Conservation (phyloP, 2,888 invertebrate species). For the Drosophila neotestacea region DNA sequence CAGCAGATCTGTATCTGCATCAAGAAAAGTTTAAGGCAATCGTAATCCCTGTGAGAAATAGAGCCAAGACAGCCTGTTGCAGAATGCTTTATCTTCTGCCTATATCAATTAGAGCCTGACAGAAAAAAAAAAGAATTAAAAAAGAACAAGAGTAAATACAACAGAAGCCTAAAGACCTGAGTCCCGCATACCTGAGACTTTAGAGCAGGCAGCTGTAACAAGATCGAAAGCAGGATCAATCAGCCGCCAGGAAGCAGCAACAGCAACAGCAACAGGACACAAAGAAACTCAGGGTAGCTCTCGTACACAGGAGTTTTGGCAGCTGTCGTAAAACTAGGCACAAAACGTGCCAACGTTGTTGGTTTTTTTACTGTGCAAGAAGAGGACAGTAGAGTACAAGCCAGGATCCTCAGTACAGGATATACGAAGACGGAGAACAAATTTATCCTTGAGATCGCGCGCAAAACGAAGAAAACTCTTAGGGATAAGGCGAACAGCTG, state of each 20-base stretch:
- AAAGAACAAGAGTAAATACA: slow-evolving; percentile 1
- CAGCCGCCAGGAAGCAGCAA: slow-evolving; percentile 62
- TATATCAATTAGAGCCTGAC: slow-evolving; percentile 41
- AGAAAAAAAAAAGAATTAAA: slow-evolving; percentile 4
- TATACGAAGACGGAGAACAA: slow-evolving; percentile 28
- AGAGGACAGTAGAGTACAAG: background rate
- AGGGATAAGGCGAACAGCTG: slow-evolving; percentile 63
- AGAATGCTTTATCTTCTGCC: background rate
- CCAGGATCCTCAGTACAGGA: slow-evolving; percentile 40
- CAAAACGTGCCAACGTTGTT: slow-evolving; percentile 49
- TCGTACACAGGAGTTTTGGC: slow-evolving; percentile 32
- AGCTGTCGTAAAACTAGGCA: slow-evolving; percentile 74
- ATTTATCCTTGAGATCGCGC: slow-evolving; percentile 52
- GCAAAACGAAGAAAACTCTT: slow-evolving; percentile 24
- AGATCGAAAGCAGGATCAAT: slow-evolving; percentile 72
- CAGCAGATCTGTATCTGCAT: too few relatives aligned
- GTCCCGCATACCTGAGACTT: slow-evolving; percentile 41
- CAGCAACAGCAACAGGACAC: slow-evolving; percentile 40
- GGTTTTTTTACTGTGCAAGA: slow-evolving; percentile 8
- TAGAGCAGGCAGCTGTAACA: slow-evolving; percentile 64
- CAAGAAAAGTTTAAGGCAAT: background rate
- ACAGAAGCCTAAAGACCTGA: slow-evolving; percentile 9
- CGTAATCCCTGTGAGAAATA: slow-evolving; percentile 14
- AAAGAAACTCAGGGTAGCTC: slow-evolving; percentile 53
- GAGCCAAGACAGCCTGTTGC: background rate